These are phyloP conservation scores for Psilopogon haemacephalus DNA, from an alignment of 2,113 vertebrate species.

Conservation along the genomic window DNA sequence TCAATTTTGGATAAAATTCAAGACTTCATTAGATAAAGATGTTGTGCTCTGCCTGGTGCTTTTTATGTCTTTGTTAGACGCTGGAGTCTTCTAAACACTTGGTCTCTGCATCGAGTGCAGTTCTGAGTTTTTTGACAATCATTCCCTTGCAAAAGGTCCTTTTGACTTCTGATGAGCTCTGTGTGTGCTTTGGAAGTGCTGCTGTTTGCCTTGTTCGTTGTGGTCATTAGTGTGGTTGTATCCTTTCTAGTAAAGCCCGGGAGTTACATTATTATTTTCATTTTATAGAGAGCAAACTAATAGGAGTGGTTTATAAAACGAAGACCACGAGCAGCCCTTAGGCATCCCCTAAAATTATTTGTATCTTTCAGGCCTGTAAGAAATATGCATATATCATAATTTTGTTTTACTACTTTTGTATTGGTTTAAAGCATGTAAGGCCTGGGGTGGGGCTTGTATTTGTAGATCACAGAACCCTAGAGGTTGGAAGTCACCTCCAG, in stretches of 20 bases:
- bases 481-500: no score
- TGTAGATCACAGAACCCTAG: background rate
- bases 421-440: background rate
- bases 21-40: rapidly evolving
- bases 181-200: background rate
- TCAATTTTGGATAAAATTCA: background rate
- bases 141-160: rapidly evolving
- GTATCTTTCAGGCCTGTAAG: background rate
- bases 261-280: background rate
- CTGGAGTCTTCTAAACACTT: background rate
- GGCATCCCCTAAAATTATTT: background rate
- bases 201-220: background rate
- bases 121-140: no score
- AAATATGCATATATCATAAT: background rate
- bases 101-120: background rate
- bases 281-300: background rate
- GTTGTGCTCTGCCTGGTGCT: background rate
- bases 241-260: background rate
- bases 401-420: background rate
- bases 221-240: background rate
- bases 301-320: background rate
- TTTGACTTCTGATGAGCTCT: background rate
- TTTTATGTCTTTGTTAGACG: background rate
- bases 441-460: background rate
- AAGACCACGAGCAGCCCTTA: background rate